Evolutionary conservation across 2,888 invertebrate genomes (phyloP), one percentile per base, ranked within the genome.

Genomic region (Leptinotarsa tumamoca): DNA sequence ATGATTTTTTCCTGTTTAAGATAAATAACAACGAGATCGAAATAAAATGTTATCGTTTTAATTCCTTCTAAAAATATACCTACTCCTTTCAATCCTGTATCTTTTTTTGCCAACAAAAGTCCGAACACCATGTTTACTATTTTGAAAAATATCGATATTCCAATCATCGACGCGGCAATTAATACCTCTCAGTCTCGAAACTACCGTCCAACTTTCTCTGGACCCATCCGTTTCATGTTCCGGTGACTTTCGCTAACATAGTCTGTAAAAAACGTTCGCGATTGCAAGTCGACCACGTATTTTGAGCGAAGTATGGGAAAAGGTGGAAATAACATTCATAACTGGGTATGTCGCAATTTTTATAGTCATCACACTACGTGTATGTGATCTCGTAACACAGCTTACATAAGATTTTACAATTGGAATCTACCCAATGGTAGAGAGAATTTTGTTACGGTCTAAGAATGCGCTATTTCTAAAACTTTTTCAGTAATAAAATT

Each of bases 201-300:
- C 67, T 73, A 66, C 66, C 50, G 72, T 70, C 70, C 76, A 71
- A 76, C 76, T 76, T 76, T 76, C 76, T 71, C 76, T 18, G 17
- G 33, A n/a, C 68, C n/a, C 52, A 56, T 72, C 52, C 50, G 17
- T 61, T 17, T 21, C 23, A 50, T 61, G 63, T 52, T 50, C 49
- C n/a, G 18, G 67, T 52, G 15, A n/a, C 27, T 52, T 61, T 68
- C 63, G n/a, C 4, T 71, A 51, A 23, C 23, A 4, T 50, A 66
- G 66, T 66, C 63, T 50, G 71, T 66, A 52, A 5, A 23, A 58
- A 14, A 58, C 58, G 21, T 58, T 58, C 58, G 58, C 58, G 23
- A 23, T 15, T 58, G 4, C 23, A 58, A 58, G 21, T 58, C 23
- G 58, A 58, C n/a, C 52, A n/a, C 52, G n/a, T n/a, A 17, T 52